A percentile compares a stretch with the other conserved stretches of the same genome.
These are phyloP conservation scores for Sinosuthora webbiana DNA, from an alignment of 2,113 vertebrate species.

Conservation along the genomic window DNA sequence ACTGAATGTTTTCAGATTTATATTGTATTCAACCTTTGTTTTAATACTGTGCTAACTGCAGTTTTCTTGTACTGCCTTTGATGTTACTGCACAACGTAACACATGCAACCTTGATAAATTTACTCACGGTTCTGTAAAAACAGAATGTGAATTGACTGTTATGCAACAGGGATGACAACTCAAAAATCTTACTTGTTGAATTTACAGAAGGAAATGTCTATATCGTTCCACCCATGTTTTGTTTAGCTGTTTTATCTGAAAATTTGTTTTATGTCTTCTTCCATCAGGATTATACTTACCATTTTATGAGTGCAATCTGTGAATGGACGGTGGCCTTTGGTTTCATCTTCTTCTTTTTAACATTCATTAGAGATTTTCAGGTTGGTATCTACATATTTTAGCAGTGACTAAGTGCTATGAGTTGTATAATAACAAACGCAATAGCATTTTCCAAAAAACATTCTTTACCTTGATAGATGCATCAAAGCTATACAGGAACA, in stretches of 20 bases:
- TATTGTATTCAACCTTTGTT: neutral
- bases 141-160: neutral
- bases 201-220: neutral
- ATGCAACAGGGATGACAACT: neutral
- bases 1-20: neutral
- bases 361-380: conserved; percentile 92
- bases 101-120: neutral
- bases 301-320: conserved; percentile 82
- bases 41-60: neutral
- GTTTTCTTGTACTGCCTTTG: neutral
- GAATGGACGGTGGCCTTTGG: conserved; percentile 93
- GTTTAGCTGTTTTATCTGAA: neutral
- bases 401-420: neutral
- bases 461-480: neutral
- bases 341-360: conserved; percentile 92
- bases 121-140: neutral
- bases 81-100: neutral
- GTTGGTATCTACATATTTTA: conserved; percentile 70
- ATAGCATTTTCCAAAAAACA: neutral
- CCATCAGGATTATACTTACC: conserved; percentile 75
- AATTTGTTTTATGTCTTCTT: neutral
- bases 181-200: neutral
- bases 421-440: neutral
- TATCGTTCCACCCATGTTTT: neutral
- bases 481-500: neutral